Conservation (phyloP, 2,113 vertebrate species). For the Caranx melampygus region DNA sequence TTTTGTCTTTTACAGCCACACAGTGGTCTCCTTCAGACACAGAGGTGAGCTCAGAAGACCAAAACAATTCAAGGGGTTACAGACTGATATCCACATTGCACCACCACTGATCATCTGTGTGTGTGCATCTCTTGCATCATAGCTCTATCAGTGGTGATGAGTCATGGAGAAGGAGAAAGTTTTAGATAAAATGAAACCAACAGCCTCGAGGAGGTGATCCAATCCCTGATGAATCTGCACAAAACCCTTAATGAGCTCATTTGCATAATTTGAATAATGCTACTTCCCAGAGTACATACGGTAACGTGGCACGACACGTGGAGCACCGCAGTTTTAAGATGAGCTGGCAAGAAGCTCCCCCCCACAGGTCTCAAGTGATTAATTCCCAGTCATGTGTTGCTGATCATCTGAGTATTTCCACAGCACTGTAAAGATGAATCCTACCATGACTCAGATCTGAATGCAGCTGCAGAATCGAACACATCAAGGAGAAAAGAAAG, state of each 20-base stretch:
- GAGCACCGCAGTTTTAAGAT: constrained; percentile 15
- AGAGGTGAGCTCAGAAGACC: background rate
- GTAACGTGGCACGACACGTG: constrained; percentile 52
- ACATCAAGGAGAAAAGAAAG: constrained; percentile 41
- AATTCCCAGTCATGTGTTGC: constrained; percentile 70
- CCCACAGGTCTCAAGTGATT: constrained; percentile 63
- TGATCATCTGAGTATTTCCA: constrained; percentile 74
- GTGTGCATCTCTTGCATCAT: constrained; percentile 17
- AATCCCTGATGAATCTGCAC: constrained; percentile 31
- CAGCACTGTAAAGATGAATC: constrained; percentile 48
- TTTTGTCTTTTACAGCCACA: background rate
- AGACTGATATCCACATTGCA: background rate
- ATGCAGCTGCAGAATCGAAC: constrained; percentile 63
- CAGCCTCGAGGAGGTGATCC: constrained; percentile 37
- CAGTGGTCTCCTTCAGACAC: background rate
- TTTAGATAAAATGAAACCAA: constrained; percentile 38
- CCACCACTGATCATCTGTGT: background rate
- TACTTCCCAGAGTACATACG: constrained; percentile 11
- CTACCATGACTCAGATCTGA: constrained; percentile 68
- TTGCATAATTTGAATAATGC: constrained; percentile 48
- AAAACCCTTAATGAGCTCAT: constrained; percentile 48
- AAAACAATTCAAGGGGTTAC: background rate
- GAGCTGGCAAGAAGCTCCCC: constrained; percentile 54
- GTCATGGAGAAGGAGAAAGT: constrained; percentile 43
- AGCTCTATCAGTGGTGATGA: constrained; percentile 19